Evolutionary conservation across 2,888 invertebrate species (phyloP).

Genomic region (Esperia sulphurella): DNA sequence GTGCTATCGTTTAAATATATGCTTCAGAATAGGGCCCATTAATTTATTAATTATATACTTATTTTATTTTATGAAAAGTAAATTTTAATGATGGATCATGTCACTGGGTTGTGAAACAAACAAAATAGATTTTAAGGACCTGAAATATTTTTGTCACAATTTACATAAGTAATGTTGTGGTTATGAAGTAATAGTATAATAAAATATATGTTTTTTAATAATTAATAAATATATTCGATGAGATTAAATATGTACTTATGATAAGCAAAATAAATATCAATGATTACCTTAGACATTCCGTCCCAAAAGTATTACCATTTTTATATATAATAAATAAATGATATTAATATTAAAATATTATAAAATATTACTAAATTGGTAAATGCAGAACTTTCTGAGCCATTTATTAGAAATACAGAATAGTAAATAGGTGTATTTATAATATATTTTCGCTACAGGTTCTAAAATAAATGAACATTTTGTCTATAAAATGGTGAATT

Average conservation of each 20-base stretch:
- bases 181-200: too few relatives aligned
- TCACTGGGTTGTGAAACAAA: conserved; percentile 53
- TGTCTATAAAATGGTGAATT: not conserved
- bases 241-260: conserved; percentile 15
- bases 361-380: conserved; percentile 15
- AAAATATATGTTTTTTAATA: conserved; percentile 7
- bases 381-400: conserved; percentile 30
- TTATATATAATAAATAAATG: conserved; percentile 20
- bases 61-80: conserved; percentile 10
- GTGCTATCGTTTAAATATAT: too few relatives aligned
- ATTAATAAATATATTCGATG: conserved; percentile 15
- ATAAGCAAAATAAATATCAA: conserved; percentile 13
- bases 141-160: conserved; percentile 45
- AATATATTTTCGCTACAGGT: not conserved
- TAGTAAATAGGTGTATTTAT: conserved; percentile 1
- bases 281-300: conserved; percentile 51
- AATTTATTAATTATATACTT: too few relatives aligned
- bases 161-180: not conserved
- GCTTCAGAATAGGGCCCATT: too few relatives aligned
- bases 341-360: not conserved
- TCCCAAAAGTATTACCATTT: conserved; percentile 66
- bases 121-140: conserved; percentile 15
- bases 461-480: not conserved
- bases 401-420: conserved; percentile 24
- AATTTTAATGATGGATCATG: conserved; percentile 18